Conservation (phyloP, 2,797 vertebrate genomes). For the Fratercula arctica region DNA sequence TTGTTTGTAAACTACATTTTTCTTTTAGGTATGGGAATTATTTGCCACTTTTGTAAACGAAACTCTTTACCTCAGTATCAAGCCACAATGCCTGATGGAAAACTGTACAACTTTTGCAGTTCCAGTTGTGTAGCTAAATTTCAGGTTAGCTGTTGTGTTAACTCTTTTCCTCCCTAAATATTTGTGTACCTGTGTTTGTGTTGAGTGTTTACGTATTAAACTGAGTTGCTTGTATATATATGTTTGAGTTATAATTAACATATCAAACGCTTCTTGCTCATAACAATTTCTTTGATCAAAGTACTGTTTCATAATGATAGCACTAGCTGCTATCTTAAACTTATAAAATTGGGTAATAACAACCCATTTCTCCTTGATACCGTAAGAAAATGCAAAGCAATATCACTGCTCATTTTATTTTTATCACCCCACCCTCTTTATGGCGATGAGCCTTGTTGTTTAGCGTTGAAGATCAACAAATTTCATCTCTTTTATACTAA, state of each 20-base stretch:
- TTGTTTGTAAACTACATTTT: slow-evolving; percentile 73
- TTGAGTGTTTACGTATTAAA: slow-evolving; percentile 13
- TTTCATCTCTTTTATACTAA: background rate
- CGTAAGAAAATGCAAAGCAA: background rate
- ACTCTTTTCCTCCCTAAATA: slow-evolving; percentile 56
- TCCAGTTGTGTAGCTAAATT: slow-evolving; percentile 97
- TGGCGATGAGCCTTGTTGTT: background rate
- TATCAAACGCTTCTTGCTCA: background rate
- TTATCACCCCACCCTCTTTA: background rate
- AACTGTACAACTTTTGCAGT: slow-evolving; percentile 97
- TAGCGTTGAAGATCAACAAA: background rate
- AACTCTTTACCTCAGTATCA: slow-evolving; percentile 96
- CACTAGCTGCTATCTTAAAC: background rate
- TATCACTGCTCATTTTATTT: background rate
- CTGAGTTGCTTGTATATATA: background rate
- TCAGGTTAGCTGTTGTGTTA: slow-evolving; percentile 86
- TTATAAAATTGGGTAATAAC: background rate
- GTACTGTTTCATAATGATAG: background rate
- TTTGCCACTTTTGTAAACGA: slow-evolving; percentile 98
- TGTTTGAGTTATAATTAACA: background rate
- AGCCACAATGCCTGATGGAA: slow-evolving; percentile 96
- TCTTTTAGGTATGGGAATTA: slow-evolving; percentile 88
- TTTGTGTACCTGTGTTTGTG: slow-evolving; percentile 54
- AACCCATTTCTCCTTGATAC: background rate
- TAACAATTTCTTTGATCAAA: background rate